These are phyloP conservation scores for Gymnarchus niloticus DNA, from an alignment of 2,113 vertebrate species.

Conservation along the genomic window DNA sequence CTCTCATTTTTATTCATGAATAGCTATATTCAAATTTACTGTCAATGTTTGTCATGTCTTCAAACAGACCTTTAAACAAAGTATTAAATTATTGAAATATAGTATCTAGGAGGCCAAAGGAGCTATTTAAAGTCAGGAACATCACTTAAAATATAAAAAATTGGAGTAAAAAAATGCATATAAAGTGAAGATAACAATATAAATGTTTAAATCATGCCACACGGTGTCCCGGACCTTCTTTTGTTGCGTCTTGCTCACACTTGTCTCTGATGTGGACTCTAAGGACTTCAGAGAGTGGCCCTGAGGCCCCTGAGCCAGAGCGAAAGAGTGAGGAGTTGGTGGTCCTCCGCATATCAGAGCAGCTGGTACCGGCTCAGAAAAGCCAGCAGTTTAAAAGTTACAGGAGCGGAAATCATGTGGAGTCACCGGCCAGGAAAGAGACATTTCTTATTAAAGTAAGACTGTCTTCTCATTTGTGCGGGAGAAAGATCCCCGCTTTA, in stretches of 20 bases:
- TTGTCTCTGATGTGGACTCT: background rate
- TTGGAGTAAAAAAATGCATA: constrained; percentile 44
- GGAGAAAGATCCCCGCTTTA: background rate
- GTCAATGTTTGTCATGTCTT: constrained; percentile 1
- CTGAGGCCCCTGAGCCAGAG: background rate
- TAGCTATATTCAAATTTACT: background rate
- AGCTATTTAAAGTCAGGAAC: constrained; percentile 44
- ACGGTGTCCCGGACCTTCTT: constrained; percentile 29
- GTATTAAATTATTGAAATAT: constrained; percentile 9
- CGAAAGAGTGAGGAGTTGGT: too few relatives aligned
- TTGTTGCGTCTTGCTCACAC: background rate
- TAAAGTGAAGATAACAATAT: constrained; percentile 46
- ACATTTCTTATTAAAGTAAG: too few relatives aligned
- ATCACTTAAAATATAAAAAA: constrained; percentile 33
- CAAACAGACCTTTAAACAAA: background rate
- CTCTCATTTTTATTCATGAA: constrained; percentile 14
- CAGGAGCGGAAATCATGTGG: too few relatives aligned
- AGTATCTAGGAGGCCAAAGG: constrained; percentile 32
- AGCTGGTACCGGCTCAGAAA: background rate
- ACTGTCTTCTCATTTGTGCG: background rate
- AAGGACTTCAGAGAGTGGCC: background rate
- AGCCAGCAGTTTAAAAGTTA: background rate
- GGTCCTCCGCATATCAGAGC: background rate
- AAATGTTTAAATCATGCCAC: constrained; percentile 43
- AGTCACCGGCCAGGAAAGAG: too few relatives aligned